Base-by-base conservation (phyloP, 92 coral and sea anemone species). In the Anthopleura xanthogrammica region DNA sequence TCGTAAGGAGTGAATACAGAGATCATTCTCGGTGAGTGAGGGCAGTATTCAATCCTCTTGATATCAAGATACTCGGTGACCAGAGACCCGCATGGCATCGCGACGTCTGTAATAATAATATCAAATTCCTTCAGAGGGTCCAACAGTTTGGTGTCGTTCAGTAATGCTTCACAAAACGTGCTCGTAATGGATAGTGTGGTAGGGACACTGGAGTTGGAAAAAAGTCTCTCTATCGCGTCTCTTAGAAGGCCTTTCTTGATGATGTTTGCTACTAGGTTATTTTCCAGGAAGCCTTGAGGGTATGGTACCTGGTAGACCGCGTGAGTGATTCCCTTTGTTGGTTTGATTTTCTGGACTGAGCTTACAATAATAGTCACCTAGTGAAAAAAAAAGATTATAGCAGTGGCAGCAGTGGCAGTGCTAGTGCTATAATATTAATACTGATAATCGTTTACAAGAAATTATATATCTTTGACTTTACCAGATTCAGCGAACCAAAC, bases 281-380 rank as follows among this genome's bases (percentile, higher is more conserved):
- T 73, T 70, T 91, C 90, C 12, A 82, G 2, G 74, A 23, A 85
- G 48, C 62, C 78, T 10, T 40, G 20, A 0, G 76, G 62, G 50
- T 78, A 82, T 23, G 94, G 90, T 7, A 83, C 88, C 56, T 85
- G 72, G 84, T 82, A 91, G 10, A 77, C 50, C 48, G 72, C 86
- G 83, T 91, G 89, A 9, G 77, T 85, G 20, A 91, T 57, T 16
- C 75, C 79, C 22, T 88, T 80, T 3, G 86, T 41, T 3, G 80
- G 74, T 79, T 86, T 77, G 60, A 91, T 66, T 72, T 60, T 82
- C 41, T 86, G 85, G 23, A 82, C 64, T 0, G 92, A 83, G 14
- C 87, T 77, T 14, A 86, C 90, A 43, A 91, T 57, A 20, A 91
- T 36, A 2, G 84, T 57, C 16, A 86, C 88, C 95, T 91, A 52